phyloP scores from a whole-genome alignment of 2,888 invertebrate genomes.

The Lepidocyrtinus sp. region DNA sequence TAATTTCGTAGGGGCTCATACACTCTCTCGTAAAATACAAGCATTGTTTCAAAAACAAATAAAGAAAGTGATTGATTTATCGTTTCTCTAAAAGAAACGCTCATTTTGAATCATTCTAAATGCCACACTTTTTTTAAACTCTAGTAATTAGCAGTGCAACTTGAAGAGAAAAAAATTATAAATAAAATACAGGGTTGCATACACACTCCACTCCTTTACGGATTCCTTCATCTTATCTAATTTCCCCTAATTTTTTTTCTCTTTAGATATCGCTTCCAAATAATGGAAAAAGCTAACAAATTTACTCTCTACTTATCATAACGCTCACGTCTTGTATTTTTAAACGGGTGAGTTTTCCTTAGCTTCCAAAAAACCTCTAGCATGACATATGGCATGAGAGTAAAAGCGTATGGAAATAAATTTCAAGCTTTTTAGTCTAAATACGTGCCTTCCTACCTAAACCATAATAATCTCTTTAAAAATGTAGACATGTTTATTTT shows the following conservation, averaged over 20 bases:
- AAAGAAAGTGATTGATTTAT: conserved; percentile 52
- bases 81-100: not conserved
- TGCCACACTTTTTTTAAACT: not conserved
- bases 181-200: no score
- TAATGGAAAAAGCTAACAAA: not conserved
- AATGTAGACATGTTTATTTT: not conserved
- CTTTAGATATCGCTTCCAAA: no score
- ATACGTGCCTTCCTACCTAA: conserved; percentile 7
- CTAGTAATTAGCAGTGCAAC: not conserved
- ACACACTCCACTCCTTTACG: no score
- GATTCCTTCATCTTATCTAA: no score
- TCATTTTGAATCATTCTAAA: not conserved
- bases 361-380: not conserved
- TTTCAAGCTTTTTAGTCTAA: not conserved
- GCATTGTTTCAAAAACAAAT: conserved; percentile 10
- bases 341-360: not conserved
- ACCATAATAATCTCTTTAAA: not conserved
- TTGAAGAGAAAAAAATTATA: not conserved
- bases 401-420: not conserved
- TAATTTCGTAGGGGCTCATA: not conserved
- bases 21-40: not conserved
- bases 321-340: not conserved
- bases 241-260: no score
- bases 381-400: conserved; percentile 3
- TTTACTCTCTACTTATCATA: not conserved